phyloP scores from a whole-genome alignment of 53 echinoderm and acorn worm genomes.

The Apostichopus leukothele region DNA sequence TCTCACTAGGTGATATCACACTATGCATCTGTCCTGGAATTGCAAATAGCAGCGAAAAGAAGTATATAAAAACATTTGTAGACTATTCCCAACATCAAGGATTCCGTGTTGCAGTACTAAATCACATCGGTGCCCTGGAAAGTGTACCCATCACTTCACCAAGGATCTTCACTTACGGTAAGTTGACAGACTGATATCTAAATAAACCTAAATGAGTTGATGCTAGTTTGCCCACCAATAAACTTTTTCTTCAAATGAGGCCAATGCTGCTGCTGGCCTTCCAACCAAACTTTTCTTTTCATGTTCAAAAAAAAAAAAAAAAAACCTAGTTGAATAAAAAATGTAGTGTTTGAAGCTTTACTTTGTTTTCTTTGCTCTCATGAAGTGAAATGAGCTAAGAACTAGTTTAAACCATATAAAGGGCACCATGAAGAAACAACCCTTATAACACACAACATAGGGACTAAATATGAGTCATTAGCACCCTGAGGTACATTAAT shows the following conservation, averaged over 20 bases:
- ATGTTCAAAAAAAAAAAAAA: no score
- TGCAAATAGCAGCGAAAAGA: conserved; percentile 83
- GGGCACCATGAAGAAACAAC: no score
- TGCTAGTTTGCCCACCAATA: no score
- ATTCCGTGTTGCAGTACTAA: conserved; percentile 81
- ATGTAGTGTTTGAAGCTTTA: no score
- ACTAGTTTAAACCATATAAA: no score
- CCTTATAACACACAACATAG: no score
- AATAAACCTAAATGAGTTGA: background rate
- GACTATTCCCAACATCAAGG: conserved; percentile 76
- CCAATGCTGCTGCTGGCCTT: no score
- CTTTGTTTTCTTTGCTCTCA: no score
- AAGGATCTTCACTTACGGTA: conserved; percentile 96
- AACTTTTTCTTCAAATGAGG: no score
- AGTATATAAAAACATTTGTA: conserved; percentile 75
- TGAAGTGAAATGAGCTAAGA: no score
- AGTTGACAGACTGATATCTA: background rate
- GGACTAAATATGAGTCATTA: background rate
- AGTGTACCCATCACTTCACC: conserved; percentile 81
- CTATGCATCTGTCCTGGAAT: conserved; percentile 88
- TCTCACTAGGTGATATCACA: conserved; percentile 71
- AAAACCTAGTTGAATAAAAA: no score
- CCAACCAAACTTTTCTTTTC: no score
- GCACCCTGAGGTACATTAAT: background rate
- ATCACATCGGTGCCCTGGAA: conserved; percentile 83